Conservation (phyloP, 2,888 invertebrate genomes). For the Hololepta plana region DNA sequence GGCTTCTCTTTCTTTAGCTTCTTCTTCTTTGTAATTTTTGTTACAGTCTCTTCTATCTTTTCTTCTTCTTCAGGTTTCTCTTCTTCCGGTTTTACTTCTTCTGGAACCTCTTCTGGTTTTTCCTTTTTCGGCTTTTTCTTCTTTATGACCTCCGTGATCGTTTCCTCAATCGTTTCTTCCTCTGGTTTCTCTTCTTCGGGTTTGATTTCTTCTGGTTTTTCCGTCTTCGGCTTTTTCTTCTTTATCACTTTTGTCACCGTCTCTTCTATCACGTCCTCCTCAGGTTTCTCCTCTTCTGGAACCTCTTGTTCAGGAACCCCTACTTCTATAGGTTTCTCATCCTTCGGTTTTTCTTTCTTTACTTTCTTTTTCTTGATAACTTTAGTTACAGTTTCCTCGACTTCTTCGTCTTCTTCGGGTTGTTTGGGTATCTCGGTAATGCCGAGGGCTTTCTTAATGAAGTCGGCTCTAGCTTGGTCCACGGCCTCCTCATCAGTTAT, state of each 20-base stretch:
- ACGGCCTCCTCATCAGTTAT: slow-evolving; percentile 10
- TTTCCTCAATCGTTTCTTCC: slow-evolving; percentile 16
- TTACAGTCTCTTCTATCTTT: slow-evolving; percentile 5
- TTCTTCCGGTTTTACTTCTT: slow-evolving; percentile 6
- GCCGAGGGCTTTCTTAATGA: not conserved
- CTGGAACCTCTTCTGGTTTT: slow-evolving; percentile 3
- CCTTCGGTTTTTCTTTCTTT: slow-evolving; percentile 6
- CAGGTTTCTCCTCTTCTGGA: slow-evolving; percentile 13
- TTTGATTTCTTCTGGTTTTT: slow-evolving; percentile 10
- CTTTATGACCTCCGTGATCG: slow-evolving; percentile 8
- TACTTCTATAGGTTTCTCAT: slow-evolving; percentile 9
- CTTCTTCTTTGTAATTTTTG: slow-evolving; percentile 10
- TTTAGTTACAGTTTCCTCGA: too few species aligned
- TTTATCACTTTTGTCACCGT: slow-evolving; percentile 9
- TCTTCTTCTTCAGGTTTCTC: slow-evolving; percentile 11
- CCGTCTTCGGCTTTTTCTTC: slow-evolving; percentile 9
- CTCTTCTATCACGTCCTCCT: slow-evolving; percentile 17
- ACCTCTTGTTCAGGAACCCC: slow-evolving; percentile 8
- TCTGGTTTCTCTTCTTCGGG: slow-evolving; percentile 13
- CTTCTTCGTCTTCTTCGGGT: slow-evolving; percentile 9
- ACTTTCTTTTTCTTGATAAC: slow-evolving; percentile 5
- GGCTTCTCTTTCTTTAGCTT: slow-evolving; percentile 6
- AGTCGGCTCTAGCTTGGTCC: not conserved
- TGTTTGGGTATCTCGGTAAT: not conserved
- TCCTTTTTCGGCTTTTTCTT: slow-evolving; percentile 9